Base-by-base conservation (phyloP, 2,888 invertebrate genomes). In the Melieria crassipennis region DNA sequence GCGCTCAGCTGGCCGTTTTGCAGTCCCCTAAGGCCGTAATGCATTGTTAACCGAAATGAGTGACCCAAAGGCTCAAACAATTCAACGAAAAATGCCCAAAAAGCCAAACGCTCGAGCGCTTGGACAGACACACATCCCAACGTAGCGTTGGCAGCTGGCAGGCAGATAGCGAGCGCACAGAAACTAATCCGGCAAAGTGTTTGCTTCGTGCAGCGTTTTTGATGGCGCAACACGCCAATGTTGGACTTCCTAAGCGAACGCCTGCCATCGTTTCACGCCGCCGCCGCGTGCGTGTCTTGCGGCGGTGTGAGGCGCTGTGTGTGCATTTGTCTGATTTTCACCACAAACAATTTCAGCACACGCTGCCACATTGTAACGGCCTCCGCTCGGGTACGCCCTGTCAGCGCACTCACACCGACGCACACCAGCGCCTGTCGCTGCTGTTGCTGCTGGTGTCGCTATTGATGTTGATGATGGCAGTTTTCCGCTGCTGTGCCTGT, bases 21-120 rank as follows among this genome's bases (percentile, higher is more conserved):
- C 68, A 65, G 72, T 58, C 65, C 66, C 75, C 72, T 52, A 46
- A 48, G 72, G 72, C 73, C 68, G 70, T 72, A 74, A 72, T 69
- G 74, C 65, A 74, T 75, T 75, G 73, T 71, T 75, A 72, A 69
- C 75, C 60, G 62, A 75, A 73, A 75, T 66, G 73, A 73, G 71
- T 45, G 55, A 45, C 55, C 10, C 13, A 5, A 55, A 30, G 5
- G 6, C 9, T 60, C 7, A 16, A 57, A 16, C 57, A 10, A 9
- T 57, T 10, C 58, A 7, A 11, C 42, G 6, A 10, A 7, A 58
- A 58, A 58, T 10, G 30, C 3, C 13, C 11, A 46, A 5, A 43
- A 7, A 60, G 45, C 60, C 45, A 45, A 60, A n/a, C 7, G 43
- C 46, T 60, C 45, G 11, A 42, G n/a, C 5, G 45, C n/a, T 2